phyloP scores from a whole-genome alignment of 2,888 invertebrate species.

The Scotopteryx bipunctaria region DNA sequence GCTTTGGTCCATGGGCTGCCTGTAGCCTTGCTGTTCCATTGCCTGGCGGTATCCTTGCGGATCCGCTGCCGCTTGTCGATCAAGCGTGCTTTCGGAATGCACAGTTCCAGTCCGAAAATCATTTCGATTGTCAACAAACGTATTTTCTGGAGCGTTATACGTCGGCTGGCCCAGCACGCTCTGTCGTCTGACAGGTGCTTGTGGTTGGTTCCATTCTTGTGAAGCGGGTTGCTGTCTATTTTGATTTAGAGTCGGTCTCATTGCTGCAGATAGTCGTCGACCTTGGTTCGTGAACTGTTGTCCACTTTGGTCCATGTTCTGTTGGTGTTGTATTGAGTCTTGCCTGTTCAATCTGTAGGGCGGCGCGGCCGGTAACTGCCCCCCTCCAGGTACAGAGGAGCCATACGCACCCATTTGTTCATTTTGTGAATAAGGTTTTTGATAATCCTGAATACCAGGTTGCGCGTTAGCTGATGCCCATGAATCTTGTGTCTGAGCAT shows the following conservation, averaged over 20 bases:
- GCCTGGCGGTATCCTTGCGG: conserved; percentile 57
- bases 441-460: conserved; percentile 55
- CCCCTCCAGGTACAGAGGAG: conserved; percentile 44
- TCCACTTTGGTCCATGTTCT: conserved; percentile 65
- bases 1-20: conserved; percentile 70
- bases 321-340: conserved; percentile 60
- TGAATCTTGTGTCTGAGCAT: conserved; percentile 63
- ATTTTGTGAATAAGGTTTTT: conserved; percentile 60
- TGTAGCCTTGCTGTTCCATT: conserved; percentile 59
- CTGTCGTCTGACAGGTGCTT: conserved; percentile 62
- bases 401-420: conserved; percentile 61
- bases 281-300: conserved; percentile 67
- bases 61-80: conserved; percentile 52
- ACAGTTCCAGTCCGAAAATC: conserved; percentile 71
- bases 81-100: conserved; percentile 63
- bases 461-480: conserved; percentile 61
- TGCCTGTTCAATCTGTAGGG: conserved; percentile 59
- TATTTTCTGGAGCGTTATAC: conserved; percentile 57
- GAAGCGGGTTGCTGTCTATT: conserved; percentile 42
- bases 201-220: conserved; percentile 65
- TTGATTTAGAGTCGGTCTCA: conserved; percentile 61
- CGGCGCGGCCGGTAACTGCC: conserved; percentile 50
- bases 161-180: conserved; percentile 71
- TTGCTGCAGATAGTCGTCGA: conserved; percentile 62
- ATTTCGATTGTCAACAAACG: conserved; percentile 63